Conservation (phyloP, 2,113 vertebrate genomes). For the Phrynosoma platyrhinos region DNA sequence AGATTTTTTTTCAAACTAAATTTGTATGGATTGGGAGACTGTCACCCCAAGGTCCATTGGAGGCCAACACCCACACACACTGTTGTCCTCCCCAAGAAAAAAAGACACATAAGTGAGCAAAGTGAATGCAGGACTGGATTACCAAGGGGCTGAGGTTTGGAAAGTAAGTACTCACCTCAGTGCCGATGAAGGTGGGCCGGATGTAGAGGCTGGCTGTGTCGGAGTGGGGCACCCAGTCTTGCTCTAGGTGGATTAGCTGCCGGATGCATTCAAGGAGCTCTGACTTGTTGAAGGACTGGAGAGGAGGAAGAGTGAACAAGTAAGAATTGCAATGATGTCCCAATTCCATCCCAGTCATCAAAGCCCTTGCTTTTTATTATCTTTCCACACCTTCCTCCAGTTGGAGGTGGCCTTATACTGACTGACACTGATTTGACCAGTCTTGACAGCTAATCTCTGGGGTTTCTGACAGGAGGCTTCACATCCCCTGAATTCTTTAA, state of each 20-base stretch:
- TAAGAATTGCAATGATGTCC: not conserved
- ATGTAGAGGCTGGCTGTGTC: constrained; percentile 87
- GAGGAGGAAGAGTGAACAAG: not conserved
- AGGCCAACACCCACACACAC: no score
- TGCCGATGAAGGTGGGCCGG: constrained; percentile 88
- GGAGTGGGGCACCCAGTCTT: constrained; percentile 88
- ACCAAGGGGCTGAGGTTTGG: no score
- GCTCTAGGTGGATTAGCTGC: constrained; percentile 85
- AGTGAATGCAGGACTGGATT: not conserved
- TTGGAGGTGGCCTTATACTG: not conserved
- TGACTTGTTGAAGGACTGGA: constrained; percentile 82
- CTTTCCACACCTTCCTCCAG: not conserved
- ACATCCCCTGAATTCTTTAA: no score
- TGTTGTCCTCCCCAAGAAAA: not conserved
- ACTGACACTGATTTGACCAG: not conserved
- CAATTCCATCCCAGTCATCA: not conserved
- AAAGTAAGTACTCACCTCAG: constrained; percentile 75
- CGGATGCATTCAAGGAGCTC: constrained; percentile 87
- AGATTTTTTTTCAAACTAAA: no score
- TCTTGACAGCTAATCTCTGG: not conserved
- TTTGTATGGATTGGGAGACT: no score
- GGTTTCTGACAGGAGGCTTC: no score
- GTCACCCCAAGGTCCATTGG: no score
- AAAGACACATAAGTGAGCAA: not conserved
- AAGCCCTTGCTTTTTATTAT: not conserved